Conservation (phyloP, 2,113 vertebrate species). For the Xiphophorus couchianus region DNA sequence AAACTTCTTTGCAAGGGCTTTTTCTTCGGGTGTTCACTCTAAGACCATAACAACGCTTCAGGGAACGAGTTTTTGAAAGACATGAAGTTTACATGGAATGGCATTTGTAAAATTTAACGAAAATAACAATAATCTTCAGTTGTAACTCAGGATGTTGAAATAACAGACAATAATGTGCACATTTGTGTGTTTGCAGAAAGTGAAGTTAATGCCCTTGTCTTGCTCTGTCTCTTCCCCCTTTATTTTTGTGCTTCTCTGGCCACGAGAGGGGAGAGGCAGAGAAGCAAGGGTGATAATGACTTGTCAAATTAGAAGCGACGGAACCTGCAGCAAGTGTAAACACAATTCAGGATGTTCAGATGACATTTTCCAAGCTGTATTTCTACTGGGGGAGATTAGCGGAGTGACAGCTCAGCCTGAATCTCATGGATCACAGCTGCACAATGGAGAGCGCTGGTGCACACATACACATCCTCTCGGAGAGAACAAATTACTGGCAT, state of each 20-base stretch:
- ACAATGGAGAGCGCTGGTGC: constrained; percentile 38
- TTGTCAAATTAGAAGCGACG: constrained; percentile 81
- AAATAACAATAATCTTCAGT: constrained; percentile 34
- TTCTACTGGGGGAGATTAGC: constrained; percentile 79
- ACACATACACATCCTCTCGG: constrained; percentile 18
- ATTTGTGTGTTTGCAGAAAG: constrained; percentile 27
- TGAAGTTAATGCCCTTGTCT: constrained; percentile 60
- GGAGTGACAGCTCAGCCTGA: constrained; percentile 71
- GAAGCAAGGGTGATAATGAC: constrained; percentile 77
- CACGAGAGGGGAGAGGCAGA: constrained; percentile 56
- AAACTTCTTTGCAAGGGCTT: constrained; percentile 13
- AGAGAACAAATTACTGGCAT: constrained; percentile 55
- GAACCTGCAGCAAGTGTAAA: constrained; percentile 79
- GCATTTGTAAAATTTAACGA: constrained; percentile 21
- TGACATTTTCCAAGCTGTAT: constrained; percentile 77
- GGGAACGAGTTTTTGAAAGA: constrained; percentile 25
- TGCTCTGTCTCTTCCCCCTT: constrained; percentile 40
- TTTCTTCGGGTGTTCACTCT: constrained; percentile 19
- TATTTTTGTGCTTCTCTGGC: constrained; percentile 54
- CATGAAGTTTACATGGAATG: constrained; percentile 10
- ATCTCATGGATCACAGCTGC: constrained; percentile 70
- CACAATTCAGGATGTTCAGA: constrained; percentile 74
- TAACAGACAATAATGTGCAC: constrained; percentile 47
- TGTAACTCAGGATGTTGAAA: constrained; percentile 37
- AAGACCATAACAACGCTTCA: constrained; percentile 21